A percentile compares a stretch with the other conserved stretches of the same genome.
These are phyloP conservation scores for Trilocha varians DNA, from an alignment of 2,888 invertebrate genomes.

Conservation along the genomic window DNA sequence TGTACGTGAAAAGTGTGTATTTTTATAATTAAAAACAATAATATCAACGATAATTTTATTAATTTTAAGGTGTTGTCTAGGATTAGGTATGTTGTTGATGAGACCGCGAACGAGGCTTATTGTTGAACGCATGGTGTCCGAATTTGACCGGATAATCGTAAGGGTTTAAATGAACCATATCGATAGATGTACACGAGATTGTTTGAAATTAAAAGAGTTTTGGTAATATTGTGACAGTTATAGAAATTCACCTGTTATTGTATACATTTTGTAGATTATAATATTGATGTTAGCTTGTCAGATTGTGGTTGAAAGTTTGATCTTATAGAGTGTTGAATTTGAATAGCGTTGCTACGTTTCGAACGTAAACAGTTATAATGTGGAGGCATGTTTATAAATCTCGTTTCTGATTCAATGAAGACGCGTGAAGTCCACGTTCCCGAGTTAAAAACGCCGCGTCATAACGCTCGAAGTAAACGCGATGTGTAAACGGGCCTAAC, in stretches of 20 bases:
- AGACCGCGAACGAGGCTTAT: slow-evolving; percentile 23
- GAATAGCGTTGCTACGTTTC: slow-evolving; percentile 19
- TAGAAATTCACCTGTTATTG: slow-evolving; percentile 65
- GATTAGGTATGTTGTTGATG: slow-evolving; percentile 27
- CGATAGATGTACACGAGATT: slow-evolving; percentile 55
- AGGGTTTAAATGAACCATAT: slow-evolving; percentile 63
- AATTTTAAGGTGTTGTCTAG: slow-evolving; percentile 53
- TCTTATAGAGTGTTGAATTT: slow-evolving; percentile 61
- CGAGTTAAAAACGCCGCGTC: background rate
- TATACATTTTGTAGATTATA: slow-evolving; percentile 61
- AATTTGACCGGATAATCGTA: slow-evolving; percentile 45
- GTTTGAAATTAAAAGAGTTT: slow-evolving; percentile 34
- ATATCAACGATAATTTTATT: slow-evolving; percentile 30
- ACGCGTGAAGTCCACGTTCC: background rate
- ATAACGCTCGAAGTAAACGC: background rate
- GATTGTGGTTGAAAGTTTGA: slow-evolving; percentile 53
- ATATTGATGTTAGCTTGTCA: slow-evolving; percentile 66
- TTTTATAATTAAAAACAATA: slow-evolving; percentile 59
- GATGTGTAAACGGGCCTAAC: background rate
- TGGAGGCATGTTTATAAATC: slow-evolving; percentile 35
- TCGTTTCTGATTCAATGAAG: slow-evolving; percentile 33
- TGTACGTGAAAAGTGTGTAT: slow-evolving; percentile 49
- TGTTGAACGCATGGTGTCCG: slow-evolving; percentile 27
- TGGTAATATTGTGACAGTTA: slow-evolving; percentile 58
- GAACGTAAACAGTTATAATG: slow-evolving; percentile 34